Evolutionary conservation across 2,113 vertebrate genomes (phyloP).

Genomic region (Myxocyprinus asiaticus): DNA sequence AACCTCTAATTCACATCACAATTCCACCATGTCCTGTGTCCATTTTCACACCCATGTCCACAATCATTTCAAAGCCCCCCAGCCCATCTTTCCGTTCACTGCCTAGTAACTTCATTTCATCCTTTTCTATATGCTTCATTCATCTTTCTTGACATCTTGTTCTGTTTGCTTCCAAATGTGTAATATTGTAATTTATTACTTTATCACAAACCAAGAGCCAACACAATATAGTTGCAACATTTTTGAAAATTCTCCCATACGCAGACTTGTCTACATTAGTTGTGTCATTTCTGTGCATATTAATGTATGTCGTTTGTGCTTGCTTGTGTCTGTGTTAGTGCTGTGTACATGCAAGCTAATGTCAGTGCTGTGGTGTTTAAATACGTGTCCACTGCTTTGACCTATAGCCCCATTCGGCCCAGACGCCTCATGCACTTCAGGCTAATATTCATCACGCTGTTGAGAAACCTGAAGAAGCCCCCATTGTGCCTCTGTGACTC

Average conservation of each 20-base stretch:
- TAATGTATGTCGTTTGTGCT: background rate
- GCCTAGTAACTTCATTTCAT: background rate
- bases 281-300: background rate
- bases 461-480: background rate
- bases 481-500: background rate
- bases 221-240: background rate
- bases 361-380: background rate
- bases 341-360: background rate
- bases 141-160: background rate
- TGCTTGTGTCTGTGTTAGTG: background rate
- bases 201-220: constrained; percentile 5
- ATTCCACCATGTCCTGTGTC: background rate
- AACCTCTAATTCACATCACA: background rate
- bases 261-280: constrained; percentile 4
- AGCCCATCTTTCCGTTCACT: background rate
- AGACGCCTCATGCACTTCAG: constrained; percentile 5
- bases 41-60: background rate
- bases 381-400: background rate
- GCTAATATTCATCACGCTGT: background rate
- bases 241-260: background rate
- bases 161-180: constrained; percentile 10
- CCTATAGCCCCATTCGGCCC: background rate
- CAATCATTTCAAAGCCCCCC: background rate
- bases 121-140: background rate
- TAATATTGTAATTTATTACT: background rate